A percentile compares a stretch with the other conserved stretches of the same genome.
These are phyloP conservation scores for Harpagoxenus sublaevis DNA, from an alignment of 2,888 invertebrate genomes.

Conservation along the genomic window DNA sequence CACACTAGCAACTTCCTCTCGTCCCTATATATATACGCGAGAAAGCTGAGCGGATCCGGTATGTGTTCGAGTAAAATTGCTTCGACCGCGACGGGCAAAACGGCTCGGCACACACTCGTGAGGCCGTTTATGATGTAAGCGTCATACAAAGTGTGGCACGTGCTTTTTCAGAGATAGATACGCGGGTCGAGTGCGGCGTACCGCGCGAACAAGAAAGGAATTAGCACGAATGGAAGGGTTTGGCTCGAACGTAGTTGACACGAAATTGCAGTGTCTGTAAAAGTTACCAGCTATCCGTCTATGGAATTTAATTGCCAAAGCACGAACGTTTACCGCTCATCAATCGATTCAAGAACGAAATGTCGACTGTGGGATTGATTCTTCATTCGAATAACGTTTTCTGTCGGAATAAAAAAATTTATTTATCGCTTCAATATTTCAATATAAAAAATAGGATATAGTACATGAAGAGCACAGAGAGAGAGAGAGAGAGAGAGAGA, in stretches of 20 bases:
- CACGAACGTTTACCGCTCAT: background rate
- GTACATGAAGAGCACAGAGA: too few relatives aligned
- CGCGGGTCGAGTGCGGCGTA: constrained; percentile 40
- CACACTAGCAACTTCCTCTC: constrained; percentile 47
- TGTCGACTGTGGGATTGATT: too few relatives aligned
- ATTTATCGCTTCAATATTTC: too few relatives aligned
- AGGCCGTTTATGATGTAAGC: constrained; percentile 54
- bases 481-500: too few relatives aligned
- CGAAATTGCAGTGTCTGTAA: background rate
- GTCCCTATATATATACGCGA: constrained; percentile 51
- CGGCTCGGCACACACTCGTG: constrained; percentile 51
- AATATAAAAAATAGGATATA: too few relatives aligned
- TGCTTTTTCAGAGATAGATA: constrained; percentile 51
- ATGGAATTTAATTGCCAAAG: background rate
- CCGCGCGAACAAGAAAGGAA: background rate
- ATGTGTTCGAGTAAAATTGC: constrained; percentile 60
- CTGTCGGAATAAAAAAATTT: too few relatives aligned
- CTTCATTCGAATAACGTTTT: too few relatives aligned
- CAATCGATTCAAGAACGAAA: background rate
- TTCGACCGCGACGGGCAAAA: constrained; percentile 21
- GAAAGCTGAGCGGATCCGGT: constrained; percentile 54
- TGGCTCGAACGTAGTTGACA: constrained; percentile 51
- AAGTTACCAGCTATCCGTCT: background rate
- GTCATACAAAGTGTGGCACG: constrained; percentile 62
- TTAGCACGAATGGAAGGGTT: constrained; percentile 5